phyloP scores from a whole-genome alignment of 2,888 invertebrate genomes.

The Noctua pronuba region DNA sequence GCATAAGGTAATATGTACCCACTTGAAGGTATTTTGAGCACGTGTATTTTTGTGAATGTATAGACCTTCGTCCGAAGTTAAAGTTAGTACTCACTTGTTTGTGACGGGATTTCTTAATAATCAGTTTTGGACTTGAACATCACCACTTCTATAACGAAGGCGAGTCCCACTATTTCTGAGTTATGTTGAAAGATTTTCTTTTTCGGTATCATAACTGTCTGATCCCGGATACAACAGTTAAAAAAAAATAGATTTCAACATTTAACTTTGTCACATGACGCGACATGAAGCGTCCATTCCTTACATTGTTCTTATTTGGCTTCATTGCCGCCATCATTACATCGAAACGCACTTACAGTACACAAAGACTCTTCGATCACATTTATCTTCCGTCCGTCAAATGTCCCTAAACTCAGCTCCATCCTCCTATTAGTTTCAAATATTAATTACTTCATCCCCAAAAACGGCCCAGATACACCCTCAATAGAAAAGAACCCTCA shows the following conservation, averaged over 20 bases:
- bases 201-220: neutral
- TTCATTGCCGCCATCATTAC: slow-evolving; percentile 31
- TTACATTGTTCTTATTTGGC: slow-evolving; percentile 40
- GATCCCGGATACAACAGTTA: neutral
- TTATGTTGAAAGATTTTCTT: neutral
- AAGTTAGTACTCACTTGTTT: neutral
- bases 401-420: slow-evolving; percentile 13
- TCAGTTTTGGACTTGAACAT: neutral
- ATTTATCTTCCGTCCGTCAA: slow-evolving; percentile 23
- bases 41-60: neutral
- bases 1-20: neutral
- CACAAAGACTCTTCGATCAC: slow-evolving; percentile 9
- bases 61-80: neutral
- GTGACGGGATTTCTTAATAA: neutral
- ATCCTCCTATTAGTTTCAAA: slow-evolving; percentile 53
- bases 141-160: no score
- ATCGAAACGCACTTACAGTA: slow-evolving; percentile 14
- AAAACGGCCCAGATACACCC: slow-evolving; percentile 49
- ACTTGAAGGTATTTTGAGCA: neutral
- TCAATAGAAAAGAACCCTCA: slow-evolving; percentile 55
- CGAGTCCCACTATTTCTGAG: neutral
- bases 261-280: slow-evolving; percentile 7
- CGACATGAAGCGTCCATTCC: slow-evolving; percentile 1
- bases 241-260: neutral
- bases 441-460: slow-evolving; percentile 58